These are phyloP conservation scores for Papilio dardanus DNA, from an alignment of 1,140 invertebrate species.

Conservation along the genomic window DNA sequence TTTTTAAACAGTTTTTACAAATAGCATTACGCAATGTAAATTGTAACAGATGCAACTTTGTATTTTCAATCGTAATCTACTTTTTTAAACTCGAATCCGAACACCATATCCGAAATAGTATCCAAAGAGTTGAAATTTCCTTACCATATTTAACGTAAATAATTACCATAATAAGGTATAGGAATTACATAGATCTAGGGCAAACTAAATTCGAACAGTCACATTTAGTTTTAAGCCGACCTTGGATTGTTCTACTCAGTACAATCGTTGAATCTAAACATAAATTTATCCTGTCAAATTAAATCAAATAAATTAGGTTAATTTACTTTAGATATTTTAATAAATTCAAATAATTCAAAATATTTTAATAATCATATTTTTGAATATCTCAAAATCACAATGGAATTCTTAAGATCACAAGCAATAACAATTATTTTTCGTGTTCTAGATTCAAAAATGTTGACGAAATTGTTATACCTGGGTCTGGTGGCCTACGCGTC, in stretches of 20 bases:
- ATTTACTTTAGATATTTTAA: neutral
- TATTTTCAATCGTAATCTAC: neutral
- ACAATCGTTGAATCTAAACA: neutral
- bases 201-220: neutral
- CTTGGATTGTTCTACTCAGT: neutral
- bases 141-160: neutral
- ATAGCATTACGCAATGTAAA: neutral
- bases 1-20: neutral
- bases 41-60: neutral
- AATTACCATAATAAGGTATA: neutral
- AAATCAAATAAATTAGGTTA: neutral
- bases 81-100: neutral
- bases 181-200: neutral
- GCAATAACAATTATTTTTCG: conserved; percentile 19
- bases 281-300: neutral
- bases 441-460: conserved; percentile 53
- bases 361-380: neutral
- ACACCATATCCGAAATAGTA: neutral
- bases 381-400: neutral
- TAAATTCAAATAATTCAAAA: neutral
- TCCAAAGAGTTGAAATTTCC: neutral
- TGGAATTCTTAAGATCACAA: conserved; percentile 39
- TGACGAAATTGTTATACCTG: conserved; percentile 51
- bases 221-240: neutral
- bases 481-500: conserved; percentile 60